These are phyloP conservation scores for Drosophila peninsularis DNA, from an alignment of 2,888 invertebrate species.

Conservation along the genomic window DNA sequence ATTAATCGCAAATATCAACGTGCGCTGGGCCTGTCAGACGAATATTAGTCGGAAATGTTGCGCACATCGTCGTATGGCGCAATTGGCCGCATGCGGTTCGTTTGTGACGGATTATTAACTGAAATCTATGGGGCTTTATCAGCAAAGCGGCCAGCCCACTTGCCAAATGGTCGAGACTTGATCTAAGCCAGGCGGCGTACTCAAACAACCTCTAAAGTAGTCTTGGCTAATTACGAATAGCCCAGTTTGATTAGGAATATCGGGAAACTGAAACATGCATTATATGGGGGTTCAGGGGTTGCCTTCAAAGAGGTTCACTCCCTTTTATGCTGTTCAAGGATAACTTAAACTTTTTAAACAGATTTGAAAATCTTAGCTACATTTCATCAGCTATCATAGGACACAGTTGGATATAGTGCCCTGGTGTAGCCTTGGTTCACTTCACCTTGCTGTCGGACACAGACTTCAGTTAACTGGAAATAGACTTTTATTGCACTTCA, in stretches of 20 bases:
- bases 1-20: slow-evolving; percentile 47
- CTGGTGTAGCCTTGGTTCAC: not conserved
- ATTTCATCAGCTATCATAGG: not conserved
- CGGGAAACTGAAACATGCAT: too few relatives aligned
- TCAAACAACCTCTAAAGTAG: slow-evolving; percentile 51
- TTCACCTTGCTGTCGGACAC: not conserved
- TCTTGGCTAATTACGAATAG: slow-evolving; percentile 12
- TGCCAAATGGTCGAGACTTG: slow-evolving; percentile 28
- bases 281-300: too few relatives aligned
- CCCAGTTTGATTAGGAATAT: too few relatives aligned
- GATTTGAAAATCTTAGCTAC: not conserved
- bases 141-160: slow-evolving; percentile 25
- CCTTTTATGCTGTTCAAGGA: not conserved
- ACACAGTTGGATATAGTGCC: not conserved
- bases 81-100: slow-evolving; percentile 65
- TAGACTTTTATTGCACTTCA: slow-evolving; percentile 21
- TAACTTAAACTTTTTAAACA: not conserved
- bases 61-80: slow-evolving; percentile 59
- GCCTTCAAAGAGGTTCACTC: not conserved
- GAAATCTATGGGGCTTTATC: slow-evolving; percentile 59
- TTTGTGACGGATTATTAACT: slow-evolving; percentile 58
- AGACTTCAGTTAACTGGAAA: slow-evolving; percentile 2
- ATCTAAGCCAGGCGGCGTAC: slow-evolving; percentile 55
- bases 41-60: slow-evolving; percentile 25
- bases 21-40: not conserved